A percentile compares a stretch with the other conserved stretches of the same genome.
These are phyloP conservation scores for Protaetia brevitarsis DNA, from an alignment of 1,140 invertebrate genomes.

Conservation along the genomic window DNA sequence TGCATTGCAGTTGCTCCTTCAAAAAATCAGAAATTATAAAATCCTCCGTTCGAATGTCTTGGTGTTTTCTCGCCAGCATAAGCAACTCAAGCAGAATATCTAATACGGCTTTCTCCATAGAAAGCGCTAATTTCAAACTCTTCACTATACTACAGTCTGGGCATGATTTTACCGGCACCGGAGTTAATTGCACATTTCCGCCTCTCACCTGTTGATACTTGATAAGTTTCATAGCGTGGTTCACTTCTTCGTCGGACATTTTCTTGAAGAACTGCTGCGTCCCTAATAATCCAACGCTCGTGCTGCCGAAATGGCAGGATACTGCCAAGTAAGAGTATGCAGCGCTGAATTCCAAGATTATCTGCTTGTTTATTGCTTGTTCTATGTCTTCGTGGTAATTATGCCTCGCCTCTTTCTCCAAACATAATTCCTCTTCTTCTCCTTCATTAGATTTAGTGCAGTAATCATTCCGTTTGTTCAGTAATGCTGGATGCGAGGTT, in stretches of 20 bases:
- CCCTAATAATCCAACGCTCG: slow-evolving; percentile 73
- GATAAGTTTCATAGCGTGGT: slow-evolving; percentile 72
- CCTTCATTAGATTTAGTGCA: neutral
- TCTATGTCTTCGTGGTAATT: slow-evolving; percentile 72
- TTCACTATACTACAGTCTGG: slow-evolving; percentile 62
- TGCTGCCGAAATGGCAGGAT: slow-evolving; percentile 74
- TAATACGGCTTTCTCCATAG: slow-evolving; percentile 69
- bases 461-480: neutral
- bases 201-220: slow-evolving; percentile 79
- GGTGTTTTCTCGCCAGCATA: slow-evolving; percentile 51
- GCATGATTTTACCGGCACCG: slow-evolving; percentile 57
- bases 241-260: slow-evolving; percentile 70
- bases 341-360: slow-evolving; percentile 82
- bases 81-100: neutral
- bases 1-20: slow-evolving; percentile 56
- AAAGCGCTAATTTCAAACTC: slow-evolving; percentile 65
- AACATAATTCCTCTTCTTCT: neutral
- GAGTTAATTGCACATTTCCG: slow-evolving; percentile 58
- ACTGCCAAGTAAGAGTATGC: slow-evolving; percentile 81
- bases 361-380: slow-evolving; percentile 75
- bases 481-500: neutral
- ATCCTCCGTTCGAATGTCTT: slow-evolving; percentile 67
- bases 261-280: slow-evolving; percentile 69
- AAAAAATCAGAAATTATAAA: slow-evolving; percentile 69
- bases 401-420: neutral